These are phyloP conservation scores for Pseudomyrmex pallidus DNA, from an alignment of 1,140 invertebrate species.

Conservation along the genomic window DNA sequence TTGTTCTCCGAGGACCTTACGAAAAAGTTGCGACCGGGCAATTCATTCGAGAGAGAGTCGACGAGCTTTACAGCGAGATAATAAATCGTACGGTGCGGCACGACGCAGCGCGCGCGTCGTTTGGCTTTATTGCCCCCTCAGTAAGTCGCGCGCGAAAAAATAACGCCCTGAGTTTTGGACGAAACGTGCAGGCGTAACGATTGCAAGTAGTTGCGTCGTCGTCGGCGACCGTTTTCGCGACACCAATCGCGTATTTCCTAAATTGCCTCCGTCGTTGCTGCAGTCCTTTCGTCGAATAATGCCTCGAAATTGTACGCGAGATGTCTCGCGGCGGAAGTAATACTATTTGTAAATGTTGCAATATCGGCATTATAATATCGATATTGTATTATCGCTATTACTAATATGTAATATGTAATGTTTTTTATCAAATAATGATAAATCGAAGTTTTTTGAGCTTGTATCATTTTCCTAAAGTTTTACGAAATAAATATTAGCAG, in stretches of 20 bases:
- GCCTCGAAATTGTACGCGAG: background rate
- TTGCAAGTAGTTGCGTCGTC: conserved; percentile 44
- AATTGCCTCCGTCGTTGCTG: conserved; percentile 18
- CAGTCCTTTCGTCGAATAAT: background rate
- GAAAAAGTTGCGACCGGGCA: conserved; percentile 69
- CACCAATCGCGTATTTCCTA: conserved; percentile 37
- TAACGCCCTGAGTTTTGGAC: conserved; percentile 38
- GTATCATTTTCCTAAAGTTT: background rate
- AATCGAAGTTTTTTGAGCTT: too few relatives aligned
- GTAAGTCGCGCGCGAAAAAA: conserved; percentile 50
- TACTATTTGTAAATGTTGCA: background rate
- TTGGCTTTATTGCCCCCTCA: conserved; percentile 46
- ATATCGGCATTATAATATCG: background rate
- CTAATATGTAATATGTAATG: too few relatives aligned
- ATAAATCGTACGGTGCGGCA: conserved; percentile 60
- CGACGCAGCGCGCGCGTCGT: conserved; percentile 22
- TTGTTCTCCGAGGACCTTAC: conserved; percentile 68
- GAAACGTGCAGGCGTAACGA: conserved; percentile 32
- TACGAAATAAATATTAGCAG: background rate
- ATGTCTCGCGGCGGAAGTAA: background rate
- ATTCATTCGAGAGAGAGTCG: conserved; percentile 69
- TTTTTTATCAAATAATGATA: background rate
- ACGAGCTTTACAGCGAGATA: conserved; percentile 57
- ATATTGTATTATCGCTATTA: too few relatives aligned
- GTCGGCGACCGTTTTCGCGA: conserved; percentile 36